phyloP scores from a whole-genome alignment of 2,113 vertebrate genomes.

The Formicarius rufipectus region DNA sequence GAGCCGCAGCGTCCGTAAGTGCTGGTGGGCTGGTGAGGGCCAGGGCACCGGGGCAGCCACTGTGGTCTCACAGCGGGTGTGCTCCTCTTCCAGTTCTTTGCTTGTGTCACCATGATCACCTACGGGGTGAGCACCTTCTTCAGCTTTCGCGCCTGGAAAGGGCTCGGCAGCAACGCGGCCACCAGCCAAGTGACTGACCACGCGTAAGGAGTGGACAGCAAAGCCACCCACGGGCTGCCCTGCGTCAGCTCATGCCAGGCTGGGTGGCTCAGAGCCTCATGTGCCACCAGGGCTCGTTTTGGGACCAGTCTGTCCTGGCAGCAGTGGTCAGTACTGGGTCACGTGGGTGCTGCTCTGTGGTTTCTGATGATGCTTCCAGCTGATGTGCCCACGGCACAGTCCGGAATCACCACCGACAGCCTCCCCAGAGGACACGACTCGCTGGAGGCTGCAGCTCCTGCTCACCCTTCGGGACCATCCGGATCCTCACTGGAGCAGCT shows the following conservation, averaged over 20 bases:
- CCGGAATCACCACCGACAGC: fast-evolving
- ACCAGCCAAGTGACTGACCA: constrained; percentile 79
- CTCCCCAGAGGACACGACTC: fast-evolving
- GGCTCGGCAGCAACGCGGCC: constrained; percentile 80
- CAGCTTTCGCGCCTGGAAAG: constrained; percentile 86
- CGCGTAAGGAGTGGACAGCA: neutral
- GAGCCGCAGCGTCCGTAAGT: constrained; percentile 85
- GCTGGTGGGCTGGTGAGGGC: fast-evolving
- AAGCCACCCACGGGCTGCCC: neutral
- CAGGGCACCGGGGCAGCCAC: fast-evolving
- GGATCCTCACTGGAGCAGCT: neutral
- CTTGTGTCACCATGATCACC: constrained; percentile 74
- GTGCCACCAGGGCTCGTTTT: neutral
- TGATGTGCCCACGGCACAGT: neutral
- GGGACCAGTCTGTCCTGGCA: neutral
- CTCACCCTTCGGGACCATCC: neutral
- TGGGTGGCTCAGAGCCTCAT: fast-evolving
- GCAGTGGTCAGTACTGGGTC: neutral
- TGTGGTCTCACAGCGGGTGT: fast-evolving
- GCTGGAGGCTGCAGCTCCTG: neutral
- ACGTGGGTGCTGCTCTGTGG: neutral
- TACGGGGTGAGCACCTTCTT: constrained; percentile 83
- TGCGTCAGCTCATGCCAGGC: neutral
- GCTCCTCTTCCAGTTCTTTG: constrained; percentile 84
- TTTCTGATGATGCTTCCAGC: neutral